Evolutionary conservation across 1,140 invertebrate genomes (phyloP).

Genomic region (Tribolium castaneum): DNA sequence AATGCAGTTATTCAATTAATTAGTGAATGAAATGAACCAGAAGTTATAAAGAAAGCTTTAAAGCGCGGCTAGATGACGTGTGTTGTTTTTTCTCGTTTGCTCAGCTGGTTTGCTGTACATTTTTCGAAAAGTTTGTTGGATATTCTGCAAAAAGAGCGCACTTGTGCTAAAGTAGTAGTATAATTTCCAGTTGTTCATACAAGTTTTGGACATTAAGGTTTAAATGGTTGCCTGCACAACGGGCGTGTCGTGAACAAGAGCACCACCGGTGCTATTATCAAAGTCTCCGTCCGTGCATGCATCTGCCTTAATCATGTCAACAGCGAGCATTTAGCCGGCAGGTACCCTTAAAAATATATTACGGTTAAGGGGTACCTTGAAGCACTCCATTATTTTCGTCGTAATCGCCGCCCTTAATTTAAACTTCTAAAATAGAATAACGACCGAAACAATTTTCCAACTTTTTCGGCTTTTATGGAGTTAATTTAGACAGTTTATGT

Average conservation of each 20-base stretch:
- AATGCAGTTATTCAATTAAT: too few species aligned
- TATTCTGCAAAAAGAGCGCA: neutral
- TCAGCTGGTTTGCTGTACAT: neutral
- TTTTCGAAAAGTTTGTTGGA: neutral
- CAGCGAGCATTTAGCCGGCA: neutral
- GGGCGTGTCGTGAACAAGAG: conserved; percentile 8
- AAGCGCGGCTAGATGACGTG: too few species aligned
- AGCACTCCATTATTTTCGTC: conserved; percentile 23
- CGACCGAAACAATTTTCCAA: conserved; percentile 42
- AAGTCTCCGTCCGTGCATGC: neutral
- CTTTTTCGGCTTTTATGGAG: conserved; percentile 44
- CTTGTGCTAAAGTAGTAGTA: neutral
- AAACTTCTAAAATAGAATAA: conserved; percentile 39
- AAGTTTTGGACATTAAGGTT: neutral
- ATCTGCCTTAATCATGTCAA: conserved; percentile 8
- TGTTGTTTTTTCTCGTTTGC: too few species aligned
- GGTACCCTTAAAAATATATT: conserved; percentile 34
- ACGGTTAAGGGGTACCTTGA: conserved; percentile 7
- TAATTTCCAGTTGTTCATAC: neutral
- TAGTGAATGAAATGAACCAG: too few species aligned
- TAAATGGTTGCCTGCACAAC: conserved; percentile 26
- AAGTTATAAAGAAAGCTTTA: too few species aligned
- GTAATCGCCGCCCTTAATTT: conserved; percentile 37
- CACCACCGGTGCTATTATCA: conserved; percentile 5
- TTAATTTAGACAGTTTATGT: conserved; percentile 44